A percentile compares a stretch with the other conserved stretches of the same genome.
Conservation (phyloP, 2,888 invertebrate species). For the Ernsta delagoae region DNA sequence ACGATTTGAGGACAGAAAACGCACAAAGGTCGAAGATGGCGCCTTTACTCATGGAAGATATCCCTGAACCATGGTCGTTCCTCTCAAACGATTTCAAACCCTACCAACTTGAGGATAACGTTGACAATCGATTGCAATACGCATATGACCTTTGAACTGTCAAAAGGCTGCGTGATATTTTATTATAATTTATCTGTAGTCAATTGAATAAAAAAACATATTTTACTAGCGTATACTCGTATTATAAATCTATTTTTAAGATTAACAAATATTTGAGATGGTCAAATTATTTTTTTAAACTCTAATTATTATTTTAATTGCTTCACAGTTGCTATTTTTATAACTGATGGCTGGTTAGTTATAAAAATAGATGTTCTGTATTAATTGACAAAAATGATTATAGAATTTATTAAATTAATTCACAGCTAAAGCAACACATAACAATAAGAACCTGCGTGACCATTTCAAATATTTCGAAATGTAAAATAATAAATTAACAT, state of each 20-base stretch:
- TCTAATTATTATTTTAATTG: no score
- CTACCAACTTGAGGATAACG: constrained; percentile 54
- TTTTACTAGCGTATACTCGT: constrained; percentile 27
- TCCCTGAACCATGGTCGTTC: constrained; percentile 54
- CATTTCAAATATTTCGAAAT: constrained; percentile 23
- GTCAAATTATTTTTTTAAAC: no score
- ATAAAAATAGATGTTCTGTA: constrained; percentile 13
- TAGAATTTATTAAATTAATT: no score
- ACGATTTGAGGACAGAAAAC: constrained; percentile 46
- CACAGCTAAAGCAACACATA: no score
- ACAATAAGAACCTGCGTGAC: no score
- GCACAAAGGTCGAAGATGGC: constrained; percentile 48
- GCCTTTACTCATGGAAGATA: constrained; percentile 51
- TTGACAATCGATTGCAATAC: constrained; percentile 53
- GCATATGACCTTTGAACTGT: constrained; percentile 48
- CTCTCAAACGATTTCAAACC: constrained; percentile 55
- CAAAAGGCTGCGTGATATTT: constrained; percentile 46
- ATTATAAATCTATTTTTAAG: constrained; percentile 20
- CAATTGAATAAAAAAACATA: constrained; percentile 37
- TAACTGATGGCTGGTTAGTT: constrained; percentile 34
- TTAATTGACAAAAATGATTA: no score
- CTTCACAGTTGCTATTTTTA: neutral
- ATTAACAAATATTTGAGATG: constrained; percentile 18
- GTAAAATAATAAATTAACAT: neutral
- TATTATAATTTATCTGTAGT: constrained; percentile 41